Base-by-base conservation (phyloP, 23 tunicate genomes). In the Phallusia fumigata region DNA sequence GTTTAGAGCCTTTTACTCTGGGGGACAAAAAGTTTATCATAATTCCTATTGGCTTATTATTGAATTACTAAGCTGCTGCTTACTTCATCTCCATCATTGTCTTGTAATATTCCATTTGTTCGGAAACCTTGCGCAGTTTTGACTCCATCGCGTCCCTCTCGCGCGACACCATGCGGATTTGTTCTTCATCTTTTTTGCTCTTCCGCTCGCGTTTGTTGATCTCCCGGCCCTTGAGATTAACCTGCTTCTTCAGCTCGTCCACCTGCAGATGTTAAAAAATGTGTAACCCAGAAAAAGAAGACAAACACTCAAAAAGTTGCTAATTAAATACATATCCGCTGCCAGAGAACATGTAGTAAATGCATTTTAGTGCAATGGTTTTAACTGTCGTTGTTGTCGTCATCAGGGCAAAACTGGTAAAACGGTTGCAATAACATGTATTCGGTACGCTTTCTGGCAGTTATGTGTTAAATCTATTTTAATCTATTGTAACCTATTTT, bases 91-190 rank as follows among this genome's bases (percentile, higher is more conserved):
- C 91, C 82, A 87, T 74, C 80, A 92, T 80, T 74, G 91, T 90
- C 65, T 92, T 92, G 85, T 92, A 92, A 58, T 92, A 92, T 51
- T 92, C 97, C 88, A 92, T 79, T 76, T 92, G 97, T 76, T 92
- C 97, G 30, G 88, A 83, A 49, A 92, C 85, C 80, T 92, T 92
- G 44, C 88, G 89, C 36, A 92, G 74, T 82, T 92, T 92, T 24
- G 69, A 36, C 53, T 87, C 97, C 91, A 87, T 82, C 31, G 91
- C 88, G 45, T 92, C 97, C 64, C 97, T 49, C 65, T 92, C 97
- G 35, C 97, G 91, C 78, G 97, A 88, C 47, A 92, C 86, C 77
- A 87, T 32, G 69, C 97, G 91, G 34, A 92, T 84, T 45, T 87
- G 73, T 8, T 92, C 97, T 80, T 92, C 97, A 49, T 92, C 97